Percentiles rank a stretch among this genome's conserved stretches.
Evolutionary conservation across 2,888 invertebrate species (phyloP).

Genomic region (Pachydiplax longipennis): DNA sequence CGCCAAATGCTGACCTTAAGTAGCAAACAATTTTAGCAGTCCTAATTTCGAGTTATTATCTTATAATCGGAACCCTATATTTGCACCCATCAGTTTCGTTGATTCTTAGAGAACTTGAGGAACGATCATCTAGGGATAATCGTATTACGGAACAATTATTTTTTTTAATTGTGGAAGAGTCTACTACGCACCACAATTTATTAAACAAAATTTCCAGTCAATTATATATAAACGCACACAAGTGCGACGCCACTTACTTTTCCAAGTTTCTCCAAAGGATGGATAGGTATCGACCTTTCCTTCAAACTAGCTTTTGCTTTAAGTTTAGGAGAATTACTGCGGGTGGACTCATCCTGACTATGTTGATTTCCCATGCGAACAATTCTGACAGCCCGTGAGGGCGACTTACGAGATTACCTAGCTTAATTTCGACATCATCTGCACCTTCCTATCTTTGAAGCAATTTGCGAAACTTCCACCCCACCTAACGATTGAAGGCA

Average conservation of each 20-base stretch:
- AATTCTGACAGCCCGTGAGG: background rate
- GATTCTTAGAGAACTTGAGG: no score
- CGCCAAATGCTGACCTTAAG: no score
- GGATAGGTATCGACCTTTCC: background rate
- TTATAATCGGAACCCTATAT: no score
- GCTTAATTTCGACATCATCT: background rate
- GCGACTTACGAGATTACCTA: background rate
- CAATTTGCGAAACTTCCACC: background rate
- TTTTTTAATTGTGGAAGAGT: background rate
- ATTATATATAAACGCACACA: background rate
- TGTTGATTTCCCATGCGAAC: conserved; percentile 25
- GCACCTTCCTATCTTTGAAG: background rate
- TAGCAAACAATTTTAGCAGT: no score
- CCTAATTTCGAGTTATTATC: no score
- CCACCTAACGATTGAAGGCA: background rate
- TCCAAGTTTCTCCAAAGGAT: conserved; percentile 25
- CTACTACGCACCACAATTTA: no score
- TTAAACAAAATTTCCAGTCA: no score
- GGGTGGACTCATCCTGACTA: conserved; percentile 2
- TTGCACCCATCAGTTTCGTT: no score
- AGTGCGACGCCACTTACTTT: conserved; percentile 17
- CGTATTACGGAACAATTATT: no score
- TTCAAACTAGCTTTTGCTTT: background rate
- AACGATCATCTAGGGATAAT: no score
- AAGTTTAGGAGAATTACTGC: background rate